Evolutionary conservation across 2,797 vertebrate genomes (phyloP), one percentile per base, ranked within the genome.

Genomic region (Chelon auratus): DNA sequence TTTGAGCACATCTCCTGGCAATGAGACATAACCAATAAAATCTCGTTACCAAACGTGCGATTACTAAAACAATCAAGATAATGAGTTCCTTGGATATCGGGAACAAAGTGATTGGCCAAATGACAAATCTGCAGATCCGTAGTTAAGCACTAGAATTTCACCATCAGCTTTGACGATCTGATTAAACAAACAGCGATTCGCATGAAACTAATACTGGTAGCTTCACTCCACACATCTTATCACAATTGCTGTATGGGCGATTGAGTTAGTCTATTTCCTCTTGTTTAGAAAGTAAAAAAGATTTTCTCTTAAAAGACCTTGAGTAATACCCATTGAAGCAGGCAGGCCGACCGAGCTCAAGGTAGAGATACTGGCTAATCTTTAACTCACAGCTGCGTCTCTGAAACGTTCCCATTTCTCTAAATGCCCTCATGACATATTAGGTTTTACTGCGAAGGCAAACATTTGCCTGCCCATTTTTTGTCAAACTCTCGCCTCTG

Each of bases 371-470:
- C 52, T 43, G 62, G 45, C 39, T 69, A 78, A 68, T 77, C 66
- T 75, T 78, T 58, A 39, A 61, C 68, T 68, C 67, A 69, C 87
- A 91, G 80, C 80, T 86, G 86, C 36, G 69, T 60, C 60, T 80
- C 78, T 73, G 59, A 55, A 68, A 39, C 61, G 58, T 72, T 63
- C 26, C 30, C 30, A 13, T 66, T 80, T 68, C 40, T 62, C 57
- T 67, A 61, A 30, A 57, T 59, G 78, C 60, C 60, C 62, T 68
- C 20, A 11, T 61, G 66, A 81, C 72, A 78, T 68, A 70, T 82
- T 77, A 62, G 62, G 10, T 75, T 72, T 59, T 65, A 70, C 48
- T 77, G 68, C 45, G 60, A 78, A 57, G 60, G 39, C 56, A 80
- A 73, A 54, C 3, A 50, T 20, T 77, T 65, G 37, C 59, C 42